Conservation (phyloP, 2,888 invertebrate genomes). For the Lissonota sp. region DNA sequence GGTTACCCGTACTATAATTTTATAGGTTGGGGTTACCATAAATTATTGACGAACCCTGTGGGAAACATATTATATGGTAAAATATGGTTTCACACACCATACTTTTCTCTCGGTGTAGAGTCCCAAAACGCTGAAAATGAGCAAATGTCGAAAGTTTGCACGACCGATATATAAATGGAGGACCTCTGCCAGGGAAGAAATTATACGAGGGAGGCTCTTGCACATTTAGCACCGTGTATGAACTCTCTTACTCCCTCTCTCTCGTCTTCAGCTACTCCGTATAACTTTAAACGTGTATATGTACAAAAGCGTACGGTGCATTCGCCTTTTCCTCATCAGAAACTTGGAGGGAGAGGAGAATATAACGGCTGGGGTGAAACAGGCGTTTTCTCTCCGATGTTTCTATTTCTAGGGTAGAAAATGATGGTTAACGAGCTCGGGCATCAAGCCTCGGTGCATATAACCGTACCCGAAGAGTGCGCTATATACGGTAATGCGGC, state of each 20-base stretch:
- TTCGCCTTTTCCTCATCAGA: constrained; percentile 18
- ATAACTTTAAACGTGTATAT: constrained; percentile 7
- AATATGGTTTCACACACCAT: too few relatives aligned
- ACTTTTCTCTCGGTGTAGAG: too few relatives aligned
- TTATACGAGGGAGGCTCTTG: background rate
- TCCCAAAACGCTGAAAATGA: constrained; percentile 20
- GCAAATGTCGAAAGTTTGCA: constrained; percentile 30
- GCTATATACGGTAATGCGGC: constrained; percentile 10
- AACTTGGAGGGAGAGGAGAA: background rate
- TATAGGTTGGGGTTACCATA: too few relatives aligned
- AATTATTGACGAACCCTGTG: too few relatives aligned
- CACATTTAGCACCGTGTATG: too few relatives aligned
- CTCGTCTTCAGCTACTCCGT: constrained; percentile 32
- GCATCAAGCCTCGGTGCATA: constrained; percentile 42
- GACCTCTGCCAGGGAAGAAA: constrained; percentile 3
- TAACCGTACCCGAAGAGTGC: background rate
- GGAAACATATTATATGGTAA: too few relatives aligned
- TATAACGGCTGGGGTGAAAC: constrained; percentile 16
- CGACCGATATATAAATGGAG: background rate
- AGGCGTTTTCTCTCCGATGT: constrained; percentile 1
- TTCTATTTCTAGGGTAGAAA: constrained; percentile 29
- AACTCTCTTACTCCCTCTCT: background rate
- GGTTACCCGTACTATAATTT: too few relatives aligned
- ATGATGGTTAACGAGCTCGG: constrained; percentile 49
- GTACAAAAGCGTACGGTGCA: background rate